Conservation (phyloP, 2,797 vertebrate species). For the Paramormyrops hopkinsi region DNA sequence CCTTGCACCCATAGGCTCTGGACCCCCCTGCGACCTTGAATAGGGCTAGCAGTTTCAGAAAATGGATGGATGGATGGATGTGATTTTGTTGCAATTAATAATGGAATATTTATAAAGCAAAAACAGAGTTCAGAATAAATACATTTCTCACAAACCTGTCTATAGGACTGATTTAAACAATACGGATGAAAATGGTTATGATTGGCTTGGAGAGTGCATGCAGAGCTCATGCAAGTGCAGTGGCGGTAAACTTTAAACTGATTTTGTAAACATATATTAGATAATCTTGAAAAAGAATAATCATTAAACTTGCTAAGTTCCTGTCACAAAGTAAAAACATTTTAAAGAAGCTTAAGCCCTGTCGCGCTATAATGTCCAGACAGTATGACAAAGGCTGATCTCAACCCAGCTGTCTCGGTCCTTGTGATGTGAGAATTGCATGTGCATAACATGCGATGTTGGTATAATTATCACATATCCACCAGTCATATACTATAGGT, state of each 20-base stretch:
- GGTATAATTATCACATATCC: background rate
- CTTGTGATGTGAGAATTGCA: background rate
- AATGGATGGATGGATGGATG: background rate
- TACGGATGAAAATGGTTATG: background rate
- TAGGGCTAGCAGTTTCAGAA: background rate
- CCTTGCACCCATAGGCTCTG: background rate
- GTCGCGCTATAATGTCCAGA: background rate
- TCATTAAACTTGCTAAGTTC: background rate
- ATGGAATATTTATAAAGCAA: background rate
- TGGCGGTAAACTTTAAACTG: background rate
- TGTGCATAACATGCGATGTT: background rate
- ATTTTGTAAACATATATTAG: background rate
- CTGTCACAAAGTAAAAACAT: background rate
- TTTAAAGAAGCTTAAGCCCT: background rate
- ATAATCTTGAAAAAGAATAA: background rate
- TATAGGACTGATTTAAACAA: background rate
- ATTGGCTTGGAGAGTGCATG: background rate
- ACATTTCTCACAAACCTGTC: background rate
- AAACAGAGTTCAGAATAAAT: background rate
- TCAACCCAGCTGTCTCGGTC: background rate
- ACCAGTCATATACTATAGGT: background rate
- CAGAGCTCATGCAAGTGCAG: background rate
- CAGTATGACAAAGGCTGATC: background rate
- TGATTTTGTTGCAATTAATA: background rate
- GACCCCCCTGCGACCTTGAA: background rate